Evolutionary conservation across 2,888 invertebrate species (phyloP), one percentile per base, ranked within the genome.

Genomic region (Chrysolina haemoptera): DNA sequence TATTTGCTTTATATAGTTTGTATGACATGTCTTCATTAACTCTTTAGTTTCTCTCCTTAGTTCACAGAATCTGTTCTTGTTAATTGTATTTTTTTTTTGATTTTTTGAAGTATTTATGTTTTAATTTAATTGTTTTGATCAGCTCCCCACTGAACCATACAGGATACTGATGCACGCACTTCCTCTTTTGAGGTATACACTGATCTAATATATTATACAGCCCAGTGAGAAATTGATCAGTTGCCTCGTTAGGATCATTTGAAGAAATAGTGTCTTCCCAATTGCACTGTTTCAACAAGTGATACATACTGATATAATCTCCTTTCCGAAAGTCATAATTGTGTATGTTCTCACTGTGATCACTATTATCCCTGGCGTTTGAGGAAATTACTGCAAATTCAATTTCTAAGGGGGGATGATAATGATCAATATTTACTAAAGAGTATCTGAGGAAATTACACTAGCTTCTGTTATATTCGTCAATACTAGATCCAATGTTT

Each of bases 261-360:
- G 27, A 62, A 22, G 22, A 22, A 62, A 22, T 22, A 22, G 8
- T 62, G 22, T 62, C 22, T 62, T 22, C 62, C 20, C 62, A 62
- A 22, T 62, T 62, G 62, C 62, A 18, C 62, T 22, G 62, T 9
- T 14, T 62, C 22, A 62, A 62, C 62, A 62, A 22, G 62, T 62
- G 62, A 62, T 62, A 62, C 62, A 62, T 22, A 62, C 62, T 62
- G 22, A 62, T 18, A 62, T 62, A 62, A 22, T 62, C 62, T 62
- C 62, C 62, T 62, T 62, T 62, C 22, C 62, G 62, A n/a, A n/a
- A n/a, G n/a, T n/a, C n/a, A n/a, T n/a, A n/a, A n/a, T n/a, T n/a
- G n/a, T n/a, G n/a, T n/a, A 62, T 62, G 10, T 22, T 62, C 22
- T 62, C 62, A 62, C 22, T 62, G 14, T 62, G 62, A 62, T 62